Conservation (phyloP, 2,888 invertebrate genomes). For the Troglohyphantes excavatus region DNA sequence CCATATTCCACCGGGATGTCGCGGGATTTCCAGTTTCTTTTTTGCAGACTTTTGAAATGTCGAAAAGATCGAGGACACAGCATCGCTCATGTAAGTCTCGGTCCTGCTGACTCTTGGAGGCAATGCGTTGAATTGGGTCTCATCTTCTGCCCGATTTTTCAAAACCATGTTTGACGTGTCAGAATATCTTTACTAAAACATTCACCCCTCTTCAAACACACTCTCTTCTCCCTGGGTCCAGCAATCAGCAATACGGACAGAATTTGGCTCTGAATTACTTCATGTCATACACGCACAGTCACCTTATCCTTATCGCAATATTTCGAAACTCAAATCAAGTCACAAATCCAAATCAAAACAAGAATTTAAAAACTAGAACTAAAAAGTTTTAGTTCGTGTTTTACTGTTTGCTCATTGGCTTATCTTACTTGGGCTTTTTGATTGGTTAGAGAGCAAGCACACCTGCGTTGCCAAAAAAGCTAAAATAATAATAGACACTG, state of each 20-base stretch:
- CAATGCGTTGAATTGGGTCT: not conserved
- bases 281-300: not conserved
- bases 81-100: slow-evolving; percentile 1
- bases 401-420: not conserved
- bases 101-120: not conserved
- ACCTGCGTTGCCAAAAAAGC: too few relatives aligned
- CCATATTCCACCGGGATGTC: slow-evolving; percentile 17
- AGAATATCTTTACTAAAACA: not conserved
- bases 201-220: not conserved
- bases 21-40: not conserved
- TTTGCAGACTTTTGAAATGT: not conserved
- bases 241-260: too few relatives aligned
- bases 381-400: slow-evolving; percentile 18
- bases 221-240: too few relatives aligned
- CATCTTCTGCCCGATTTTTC: not conserved
- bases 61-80: not conserved
- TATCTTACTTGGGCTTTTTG: not conserved
- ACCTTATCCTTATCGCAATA: not conserved
- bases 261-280: not conserved
- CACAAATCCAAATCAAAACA: not conserved
- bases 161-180: not conserved
- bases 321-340: not conserved
- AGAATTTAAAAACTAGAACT: not conserved
- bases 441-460: too few relatives aligned
- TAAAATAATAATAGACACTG: too few relatives aligned